Evolutionary conservation across 2,888 invertebrate species (phyloP), one percentile per base, ranked within the genome.

Genomic region (Adineta ricciae): DNA sequence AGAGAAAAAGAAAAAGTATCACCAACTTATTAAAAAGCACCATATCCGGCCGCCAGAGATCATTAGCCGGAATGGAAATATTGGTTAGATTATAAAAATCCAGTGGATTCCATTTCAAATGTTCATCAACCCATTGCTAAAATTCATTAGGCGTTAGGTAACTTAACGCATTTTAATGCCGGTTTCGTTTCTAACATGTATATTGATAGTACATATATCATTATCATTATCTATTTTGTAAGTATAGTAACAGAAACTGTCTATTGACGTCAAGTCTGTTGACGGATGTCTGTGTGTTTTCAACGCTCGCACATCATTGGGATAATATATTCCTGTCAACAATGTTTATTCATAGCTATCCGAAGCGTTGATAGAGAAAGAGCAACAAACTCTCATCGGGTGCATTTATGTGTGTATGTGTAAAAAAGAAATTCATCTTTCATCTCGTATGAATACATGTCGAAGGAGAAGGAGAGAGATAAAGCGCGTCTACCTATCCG

Each of bases 11-110:
- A 11, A 16, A 64, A 27, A n/a, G 4, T 14, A 14, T 27, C 64
- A 73, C 73, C 73, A 73, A 73, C 73, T 73, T 73, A 41, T 73
- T 73, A n/a, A 73, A 73, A 36, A 73, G 41, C 38, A 73, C 73
- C 38, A 73, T n/a, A 73, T 73, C 73, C 2, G 73, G 73, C 24
- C 41, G 36, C 73, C 73, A 73, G 36, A 73, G 24, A 7, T 73
- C 73, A 73, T 9, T 41, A 38, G 73, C 73, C 41, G 73, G 73
- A 24, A 73, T 73, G 1, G 73, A 73, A 24, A 73, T 73, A 24
- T 73, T 73, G 36, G 73, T 73, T 21, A 73, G 21, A 73, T 73
- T 73, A 73, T 73, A 38, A n/a, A 73, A 73, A 38, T 73, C 24
- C 9, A 24, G 8, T 11, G 73, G 73, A 73, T 73, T 14, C 73